phyloP scores from a whole-genome alignment of 2,113 vertebrate genomes.

The Xenus cinereus region DNA sequence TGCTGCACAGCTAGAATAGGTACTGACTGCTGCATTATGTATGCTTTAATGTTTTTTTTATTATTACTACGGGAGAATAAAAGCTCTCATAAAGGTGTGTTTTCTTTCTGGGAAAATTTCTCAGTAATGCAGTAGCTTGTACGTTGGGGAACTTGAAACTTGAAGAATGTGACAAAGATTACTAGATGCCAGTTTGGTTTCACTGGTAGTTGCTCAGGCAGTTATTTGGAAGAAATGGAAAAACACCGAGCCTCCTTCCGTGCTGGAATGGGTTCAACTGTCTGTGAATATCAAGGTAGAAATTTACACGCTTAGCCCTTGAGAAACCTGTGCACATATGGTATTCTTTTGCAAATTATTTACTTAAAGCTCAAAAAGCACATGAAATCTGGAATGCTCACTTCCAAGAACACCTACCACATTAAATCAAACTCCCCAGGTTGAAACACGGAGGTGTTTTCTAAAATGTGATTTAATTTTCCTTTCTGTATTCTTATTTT shows the following conservation, averaged over 20 bases:
- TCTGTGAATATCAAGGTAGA: background rate
- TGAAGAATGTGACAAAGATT: background rate
- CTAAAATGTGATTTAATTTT: background rate
- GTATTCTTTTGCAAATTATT: slow-evolving; percentile 39
- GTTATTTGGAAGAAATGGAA: slow-evolving; percentile 24
- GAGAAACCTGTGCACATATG: slow-evolving; percentile 19
- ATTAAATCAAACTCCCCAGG: background rate
- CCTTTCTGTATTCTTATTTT: background rate
- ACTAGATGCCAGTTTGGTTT: background rate
- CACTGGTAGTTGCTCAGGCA: background rate
- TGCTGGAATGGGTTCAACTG: background rate
- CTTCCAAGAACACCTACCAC: slow-evolving; percentile 16
- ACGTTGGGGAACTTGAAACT: background rate
- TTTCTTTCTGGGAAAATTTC: slow-evolving; percentile 19
- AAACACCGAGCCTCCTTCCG: background rate
- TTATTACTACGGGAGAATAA: background rate
- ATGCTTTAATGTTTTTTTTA: slow-evolving; percentile 26
- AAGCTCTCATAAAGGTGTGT: background rate
- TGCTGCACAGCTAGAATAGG: background rate
- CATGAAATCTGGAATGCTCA: slow-evolving; percentile 19
- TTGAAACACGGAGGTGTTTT: background rate
- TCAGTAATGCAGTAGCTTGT: background rate
- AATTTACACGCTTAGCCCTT: slow-evolving; percentile 6
- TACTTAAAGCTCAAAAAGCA: slow-evolving; percentile 41
- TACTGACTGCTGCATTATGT: slow-evolving; percentile 31